Percentiles rank a stretch among this genome's conserved stretches.
phyloP scores from a whole-genome alignment of 2,113 vertebrate genomes.

The Pygoscelis adeliae region DNA sequence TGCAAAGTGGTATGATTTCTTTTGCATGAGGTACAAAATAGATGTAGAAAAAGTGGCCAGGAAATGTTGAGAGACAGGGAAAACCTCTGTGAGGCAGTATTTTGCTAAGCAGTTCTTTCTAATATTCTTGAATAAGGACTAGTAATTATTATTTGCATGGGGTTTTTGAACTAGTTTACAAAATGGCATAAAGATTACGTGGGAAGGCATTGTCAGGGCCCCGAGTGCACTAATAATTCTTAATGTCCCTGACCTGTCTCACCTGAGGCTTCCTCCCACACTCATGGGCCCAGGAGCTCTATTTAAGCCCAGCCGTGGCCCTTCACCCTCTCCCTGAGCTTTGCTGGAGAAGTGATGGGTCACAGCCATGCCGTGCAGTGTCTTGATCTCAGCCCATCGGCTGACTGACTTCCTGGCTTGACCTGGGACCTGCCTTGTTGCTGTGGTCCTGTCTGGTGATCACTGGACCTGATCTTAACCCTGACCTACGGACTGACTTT shows the following conservation, averaged over 20 bases:
- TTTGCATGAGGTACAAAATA: not conserved
- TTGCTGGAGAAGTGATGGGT: not conserved
- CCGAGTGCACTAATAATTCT: not conserved
- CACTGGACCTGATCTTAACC: not conserved
- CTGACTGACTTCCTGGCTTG: not conserved
- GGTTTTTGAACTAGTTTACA: not conserved
- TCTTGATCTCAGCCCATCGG: accelerated
- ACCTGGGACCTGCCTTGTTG: not conserved
- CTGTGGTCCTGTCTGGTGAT: not conserved
- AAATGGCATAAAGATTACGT: not conserved
- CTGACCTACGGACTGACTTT: not conserved
- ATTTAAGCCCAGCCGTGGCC: not conserved
- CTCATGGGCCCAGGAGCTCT: not conserved
- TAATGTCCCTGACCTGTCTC: not conserved
- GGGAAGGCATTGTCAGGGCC: not conserved
- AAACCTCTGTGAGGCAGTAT: not conserved
- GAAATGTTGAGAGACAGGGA: not conserved
- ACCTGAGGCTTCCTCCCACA: not conserved
- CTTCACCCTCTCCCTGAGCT: accelerated
- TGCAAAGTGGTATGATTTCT: not conserved
- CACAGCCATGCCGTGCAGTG: accelerated
- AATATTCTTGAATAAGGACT: not conserved
- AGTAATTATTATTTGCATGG: not conserved
- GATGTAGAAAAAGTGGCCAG: not conserved
- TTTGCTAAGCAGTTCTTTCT: not conserved